Percentiles rank a stretch among this genome's conserved stretches.
Conservation (phyloP, 2,797 vertebrate genomes). For the Alectoris magna region DNA sequence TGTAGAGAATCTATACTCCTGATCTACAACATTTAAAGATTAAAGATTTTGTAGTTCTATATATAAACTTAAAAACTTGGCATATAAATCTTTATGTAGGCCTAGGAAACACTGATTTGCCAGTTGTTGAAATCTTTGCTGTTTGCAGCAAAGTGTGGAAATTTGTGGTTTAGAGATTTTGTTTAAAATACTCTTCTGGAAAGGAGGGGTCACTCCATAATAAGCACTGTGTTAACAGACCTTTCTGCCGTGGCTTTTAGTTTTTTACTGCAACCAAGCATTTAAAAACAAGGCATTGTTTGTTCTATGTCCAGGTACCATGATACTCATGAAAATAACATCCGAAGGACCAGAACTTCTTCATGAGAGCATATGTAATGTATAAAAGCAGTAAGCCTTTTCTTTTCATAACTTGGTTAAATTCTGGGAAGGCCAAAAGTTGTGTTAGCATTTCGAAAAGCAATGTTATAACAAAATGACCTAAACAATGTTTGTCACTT, state of each 20-base stretch:
- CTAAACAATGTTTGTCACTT: not conserved
- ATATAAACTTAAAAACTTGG: not conserved
- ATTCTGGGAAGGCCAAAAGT: not conserved
- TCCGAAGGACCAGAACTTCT: not conserved
- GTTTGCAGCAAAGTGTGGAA: not conserved
- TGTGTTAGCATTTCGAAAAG: not conserved
- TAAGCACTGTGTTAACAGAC: not conserved
- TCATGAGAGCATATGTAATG: rapidly evolving
- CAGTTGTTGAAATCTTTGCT: not conserved
- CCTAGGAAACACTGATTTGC: not conserved
- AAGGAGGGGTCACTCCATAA: not conserved
- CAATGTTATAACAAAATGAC: not conserved
- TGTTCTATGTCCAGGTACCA: not conserved
- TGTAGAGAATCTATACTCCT: not conserved
- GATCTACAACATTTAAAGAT: not conserved
- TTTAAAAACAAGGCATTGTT: not conserved
- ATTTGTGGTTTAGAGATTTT: not conserved
- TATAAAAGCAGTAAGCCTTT: not conserved
- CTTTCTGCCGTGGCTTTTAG: not conserved
- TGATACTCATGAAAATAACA: not conserved
- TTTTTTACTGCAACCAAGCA: not conserved
- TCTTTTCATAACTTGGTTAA: not conserved
- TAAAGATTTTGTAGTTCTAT: not conserved
- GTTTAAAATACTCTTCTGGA: not conserved
- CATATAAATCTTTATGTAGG: not conserved